Conservation (phyloP, 2,113 vertebrate species). For the Anoplopoma fimbria region DNA sequence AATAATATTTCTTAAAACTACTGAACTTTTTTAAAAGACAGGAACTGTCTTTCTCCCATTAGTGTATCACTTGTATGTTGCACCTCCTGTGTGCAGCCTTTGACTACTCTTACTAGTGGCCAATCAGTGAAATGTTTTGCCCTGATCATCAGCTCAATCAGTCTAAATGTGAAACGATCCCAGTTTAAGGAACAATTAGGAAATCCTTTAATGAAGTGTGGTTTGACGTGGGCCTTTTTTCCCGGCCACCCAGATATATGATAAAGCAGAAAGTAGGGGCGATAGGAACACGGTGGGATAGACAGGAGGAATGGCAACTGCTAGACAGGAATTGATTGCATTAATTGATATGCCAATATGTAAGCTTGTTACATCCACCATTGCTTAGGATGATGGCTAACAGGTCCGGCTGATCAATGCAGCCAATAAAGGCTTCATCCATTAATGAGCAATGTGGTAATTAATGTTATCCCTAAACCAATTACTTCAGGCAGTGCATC, state of each 20-base stretch:
- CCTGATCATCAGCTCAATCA: constrained; percentile 22
- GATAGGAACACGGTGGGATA: constrained; percentile 57
- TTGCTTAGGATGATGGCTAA: constrained; percentile 98
- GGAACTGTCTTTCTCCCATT: neutral
- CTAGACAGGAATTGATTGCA: constrained; percentile 99
- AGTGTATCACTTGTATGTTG: constrained; percentile 28
- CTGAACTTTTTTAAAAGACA: neutral
- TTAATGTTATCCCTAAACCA: constrained; percentile 99
- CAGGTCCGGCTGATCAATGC: constrained; percentile 99
- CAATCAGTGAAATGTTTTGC: constrained; percentile 11
- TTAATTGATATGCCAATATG: constrained; percentile 99
- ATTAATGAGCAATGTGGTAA: constrained; percentile 99
- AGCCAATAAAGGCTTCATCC: constrained; percentile 99
- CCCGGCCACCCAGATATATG: constrained; percentile 64
- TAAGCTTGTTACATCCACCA: constrained; percentile 99
- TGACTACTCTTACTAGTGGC: neutral
- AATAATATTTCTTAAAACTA: neutral
- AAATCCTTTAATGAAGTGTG: constrained; percentile 80
- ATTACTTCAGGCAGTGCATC: constrained; percentile 90
- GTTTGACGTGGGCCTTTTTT: constrained; percentile 82
- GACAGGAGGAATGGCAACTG: constrained; percentile 88
- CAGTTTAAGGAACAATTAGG: constrained; percentile 75
- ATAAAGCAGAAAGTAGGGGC: constrained; percentile 65
- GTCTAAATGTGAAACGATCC: constrained; percentile 37
- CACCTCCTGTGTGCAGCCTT: constrained; percentile 27